Base-by-base conservation (phyloP, 2,888 invertebrate genomes). In the Actias luna region DNA sequence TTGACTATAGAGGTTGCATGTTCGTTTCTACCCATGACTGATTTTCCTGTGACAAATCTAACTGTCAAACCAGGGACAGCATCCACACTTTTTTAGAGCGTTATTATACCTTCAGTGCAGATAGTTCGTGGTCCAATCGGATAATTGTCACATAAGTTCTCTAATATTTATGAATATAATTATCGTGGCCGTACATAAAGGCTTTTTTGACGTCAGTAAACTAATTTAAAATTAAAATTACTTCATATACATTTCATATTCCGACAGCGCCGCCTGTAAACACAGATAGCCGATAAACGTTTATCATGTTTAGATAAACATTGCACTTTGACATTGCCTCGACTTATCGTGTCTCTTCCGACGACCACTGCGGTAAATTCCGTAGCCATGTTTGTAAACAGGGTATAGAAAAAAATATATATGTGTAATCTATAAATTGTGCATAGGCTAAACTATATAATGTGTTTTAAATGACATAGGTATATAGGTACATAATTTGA, bases 321-420 rank as follows among this genome's bases (percentile, higher is more conserved):
- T 59, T 75, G 76, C 66, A 68, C 85, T 86, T 80, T 86, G 82
- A 79, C 85, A 78, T 73, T 74, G 67, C 65, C 67, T 69, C 65
- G 70, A 66, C 74, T 77, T 86, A 85, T 86, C 80, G 71, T 65
- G 36, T 65, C 71, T 72, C 71, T 69, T 66, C 73, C 74, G 69
- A 67, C 71, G 64, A 65, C 73, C 65, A 66, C 62, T 65, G 62
- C 22, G 72, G 64, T 71, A 70, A 65, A 72, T 77, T 73, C 71
- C 69, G 72, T 31, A n/a, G 33, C n/a, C 14, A 39, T 58, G 31
- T 58, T 31, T 42, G 22, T 36, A 61, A 35, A 61, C 39, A 61
- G 55, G 5, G 55, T 2, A 29, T 55, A 29, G 16, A 29, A 55
- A 55, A 39, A 55, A 55, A 52, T 52, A 27, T 29, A 5, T 29